phyloP scores from a whole-genome alignment of 2,888 invertebrate genomes.

The Plagiodera versicolora region DNA sequence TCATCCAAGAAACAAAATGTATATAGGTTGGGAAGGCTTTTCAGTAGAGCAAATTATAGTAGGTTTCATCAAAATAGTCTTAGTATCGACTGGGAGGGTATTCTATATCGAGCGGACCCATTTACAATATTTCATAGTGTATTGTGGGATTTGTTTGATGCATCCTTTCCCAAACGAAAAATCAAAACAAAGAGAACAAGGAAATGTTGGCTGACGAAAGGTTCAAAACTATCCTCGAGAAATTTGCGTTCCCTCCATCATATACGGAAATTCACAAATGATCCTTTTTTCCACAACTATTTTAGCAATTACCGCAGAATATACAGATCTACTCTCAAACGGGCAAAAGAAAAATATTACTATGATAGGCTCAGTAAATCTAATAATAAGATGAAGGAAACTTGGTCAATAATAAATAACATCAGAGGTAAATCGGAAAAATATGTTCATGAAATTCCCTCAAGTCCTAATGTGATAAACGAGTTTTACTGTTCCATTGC shows the following conservation, averaged over 20 bases:
- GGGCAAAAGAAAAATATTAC: not conserved
- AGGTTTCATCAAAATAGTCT: not conserved
- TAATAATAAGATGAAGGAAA: not conserved
- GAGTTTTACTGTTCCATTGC: not conserved
- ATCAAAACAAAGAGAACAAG: not conserved
- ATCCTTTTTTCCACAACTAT: not conserved
- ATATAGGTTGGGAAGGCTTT: not conserved
- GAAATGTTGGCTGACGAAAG: not conserved
- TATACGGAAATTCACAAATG: not conserved
- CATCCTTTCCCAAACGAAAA: not conserved
- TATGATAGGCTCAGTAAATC: not conserved
- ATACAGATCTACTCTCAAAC: not conserved
- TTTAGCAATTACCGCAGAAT: not conserved
- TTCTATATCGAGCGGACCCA: not conserved
- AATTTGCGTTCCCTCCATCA: not conserved
- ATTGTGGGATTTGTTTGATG: not conserved
- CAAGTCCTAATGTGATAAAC: not conserved
- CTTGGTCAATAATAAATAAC: not conserved
- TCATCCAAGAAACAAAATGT: not conserved
- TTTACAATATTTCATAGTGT: not conserved
- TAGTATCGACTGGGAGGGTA: not conserved
- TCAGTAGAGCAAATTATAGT: not conserved
- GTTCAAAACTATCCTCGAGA: not conserved
- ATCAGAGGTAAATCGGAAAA: not conserved
- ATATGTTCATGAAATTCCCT: not conserved